A percentile compares a stretch with the other conserved stretches of the same genome.
Evolutionary conservation across 2,888 invertebrate species (phyloP).

Genomic region (Rotaria macrura): DNA sequence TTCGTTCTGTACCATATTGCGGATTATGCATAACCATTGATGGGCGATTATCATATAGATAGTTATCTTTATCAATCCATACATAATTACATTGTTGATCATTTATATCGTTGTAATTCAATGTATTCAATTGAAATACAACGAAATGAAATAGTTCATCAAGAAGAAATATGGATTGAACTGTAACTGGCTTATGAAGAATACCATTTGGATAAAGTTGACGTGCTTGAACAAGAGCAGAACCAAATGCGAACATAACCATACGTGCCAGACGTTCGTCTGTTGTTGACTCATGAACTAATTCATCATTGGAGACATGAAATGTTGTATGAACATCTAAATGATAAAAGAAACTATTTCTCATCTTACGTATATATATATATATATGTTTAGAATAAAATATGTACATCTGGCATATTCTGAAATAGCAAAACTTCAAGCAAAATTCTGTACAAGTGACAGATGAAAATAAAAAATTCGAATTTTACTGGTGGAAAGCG

Average conservation of each 20-base stretch:
- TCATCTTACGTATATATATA: no score
- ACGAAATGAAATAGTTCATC: conserved; percentile 68
- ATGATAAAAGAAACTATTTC: not conserved
- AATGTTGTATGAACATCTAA: conserved; percentile 4
- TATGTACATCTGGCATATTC: no score
- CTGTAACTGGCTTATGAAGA: conserved; percentile 59
- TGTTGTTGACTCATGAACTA: conserved; percentile 32
- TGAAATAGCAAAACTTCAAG: no score
- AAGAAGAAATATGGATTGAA: conserved; percentile 73
- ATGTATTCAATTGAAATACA: conserved; percentile 66
- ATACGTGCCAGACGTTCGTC: conserved; percentile 32
- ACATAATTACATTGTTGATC: conserved; percentile 64
- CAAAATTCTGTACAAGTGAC: no score
- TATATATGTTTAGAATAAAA: no score
- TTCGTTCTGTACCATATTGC: conserved; percentile 26
- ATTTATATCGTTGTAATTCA: conserved; percentile 50
- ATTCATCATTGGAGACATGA: conserved; percentile 7
- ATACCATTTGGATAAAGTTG: conserved; percentile 48
- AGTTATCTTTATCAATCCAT: conserved; percentile 55
- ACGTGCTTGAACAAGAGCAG: conserved; percentile 45
- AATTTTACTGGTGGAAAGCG: no score
- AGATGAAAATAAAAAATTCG: no score
- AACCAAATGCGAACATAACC: conserved; percentile 34
- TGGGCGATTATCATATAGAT: conserved; percentile 37
- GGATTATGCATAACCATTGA: conserved; percentile 19